Evolutionary conservation across 2,888 invertebrate genomes (phyloP).

Genomic region (Cryptosula pallasiana): DNA sequence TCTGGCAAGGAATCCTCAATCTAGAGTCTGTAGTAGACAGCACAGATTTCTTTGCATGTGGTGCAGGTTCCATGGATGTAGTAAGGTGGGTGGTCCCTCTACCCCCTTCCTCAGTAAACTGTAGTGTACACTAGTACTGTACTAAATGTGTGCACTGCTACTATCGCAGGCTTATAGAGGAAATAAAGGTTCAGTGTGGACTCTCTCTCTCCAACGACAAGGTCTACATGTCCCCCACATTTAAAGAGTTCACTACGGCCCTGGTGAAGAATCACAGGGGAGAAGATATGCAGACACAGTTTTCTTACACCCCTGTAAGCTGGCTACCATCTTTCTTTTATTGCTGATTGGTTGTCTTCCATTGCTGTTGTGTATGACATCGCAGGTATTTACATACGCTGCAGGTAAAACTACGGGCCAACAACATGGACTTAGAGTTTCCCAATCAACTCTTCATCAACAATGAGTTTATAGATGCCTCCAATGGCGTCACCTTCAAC

Average conservation of each 20-base stretch:
- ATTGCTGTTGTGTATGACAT: background rate
- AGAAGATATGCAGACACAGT: slow-evolving; percentile 56
- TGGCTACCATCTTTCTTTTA: too few relatives aligned
- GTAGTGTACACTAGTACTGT: too few relatives aligned
- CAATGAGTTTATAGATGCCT: slow-evolving; percentile 77
- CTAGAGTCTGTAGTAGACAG: slow-evolving; percentile 61
- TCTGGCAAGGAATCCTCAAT: slow-evolving; percentile 82
- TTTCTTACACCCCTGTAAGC: slow-evolving; percentile 66
- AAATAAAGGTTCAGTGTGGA: slow-evolving; percentile 74
- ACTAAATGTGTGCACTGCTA: too few relatives aligned
- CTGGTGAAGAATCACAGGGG: slow-evolving; percentile 68
- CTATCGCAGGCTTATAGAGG: slow-evolving; percentile 73
- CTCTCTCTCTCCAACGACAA: slow-evolving; percentile 73
- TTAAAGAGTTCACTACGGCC: slow-evolving; percentile 69
- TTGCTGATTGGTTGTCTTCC: background rate
- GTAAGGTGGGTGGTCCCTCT: slow-evolving; percentile 64
- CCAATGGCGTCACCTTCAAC: slow-evolving; percentile 60
- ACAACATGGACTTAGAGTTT: slow-evolving; percentile 77
- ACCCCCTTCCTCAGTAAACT: too few relatives aligned
- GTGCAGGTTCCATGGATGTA: slow-evolving; percentile 97
- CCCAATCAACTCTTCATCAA: slow-evolving; percentile 87
- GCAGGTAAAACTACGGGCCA: slow-evolving; percentile 64
- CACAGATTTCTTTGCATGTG: slow-evolving; percentile 88
- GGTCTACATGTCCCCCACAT: slow-evolving; percentile 85
- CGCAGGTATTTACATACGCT: background rate